A percentile compares a stretch with the other conserved stretches of the same genome.
phyloP scores from a whole-genome alignment of 2,797 vertebrate genomes.

The Lutjanus campechanus region DNA sequence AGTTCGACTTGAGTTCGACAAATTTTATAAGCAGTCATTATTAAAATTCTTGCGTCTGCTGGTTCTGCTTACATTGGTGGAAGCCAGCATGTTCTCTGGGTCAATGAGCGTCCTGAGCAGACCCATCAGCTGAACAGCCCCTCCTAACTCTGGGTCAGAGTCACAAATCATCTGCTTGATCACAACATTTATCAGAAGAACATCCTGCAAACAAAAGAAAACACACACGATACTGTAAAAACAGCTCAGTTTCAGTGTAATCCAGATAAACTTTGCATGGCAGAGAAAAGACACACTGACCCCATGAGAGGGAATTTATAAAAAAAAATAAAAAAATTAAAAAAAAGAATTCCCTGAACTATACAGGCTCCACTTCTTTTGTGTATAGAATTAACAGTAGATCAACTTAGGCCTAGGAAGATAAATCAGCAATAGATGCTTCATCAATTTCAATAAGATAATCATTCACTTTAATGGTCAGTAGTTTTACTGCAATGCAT shows the following conservation, averaged over 20 bases:
- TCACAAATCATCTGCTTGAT: slow-evolving; percentile 99
- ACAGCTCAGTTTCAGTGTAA: neutral
- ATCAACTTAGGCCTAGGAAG: neutral
- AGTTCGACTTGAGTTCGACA: neutral
- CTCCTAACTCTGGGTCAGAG: slow-evolving; percentile 97
- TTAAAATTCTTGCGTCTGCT: neutral
- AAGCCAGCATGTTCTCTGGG: slow-evolving; percentile 98
- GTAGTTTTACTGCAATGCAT: too few species aligned
- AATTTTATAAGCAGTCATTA: too few species aligned
- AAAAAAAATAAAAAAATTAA: neutral
- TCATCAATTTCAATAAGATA: too few species aligned
- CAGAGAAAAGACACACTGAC: neutral
- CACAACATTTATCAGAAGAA: slow-evolving; percentile 98
- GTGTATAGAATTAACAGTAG: neutral
- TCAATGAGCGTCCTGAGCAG: slow-evolving; percentile 97
- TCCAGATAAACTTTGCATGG: neutral
- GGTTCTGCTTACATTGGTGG: slow-evolving; percentile 91
- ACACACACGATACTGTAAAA: slow-evolving; percentile 1
- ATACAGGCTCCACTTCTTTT: neutral
- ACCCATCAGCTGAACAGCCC: slow-evolving; percentile 98
- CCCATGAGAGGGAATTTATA: neutral
- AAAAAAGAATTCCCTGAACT: neutral
- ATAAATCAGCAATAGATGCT: too few species aligned
- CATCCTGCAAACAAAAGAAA: slow-evolving; percentile 87
- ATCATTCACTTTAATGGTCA: too few species aligned